Conservation (phyloP, 2,888 invertebrate genomes). For the Hedya salicella region DNA sequence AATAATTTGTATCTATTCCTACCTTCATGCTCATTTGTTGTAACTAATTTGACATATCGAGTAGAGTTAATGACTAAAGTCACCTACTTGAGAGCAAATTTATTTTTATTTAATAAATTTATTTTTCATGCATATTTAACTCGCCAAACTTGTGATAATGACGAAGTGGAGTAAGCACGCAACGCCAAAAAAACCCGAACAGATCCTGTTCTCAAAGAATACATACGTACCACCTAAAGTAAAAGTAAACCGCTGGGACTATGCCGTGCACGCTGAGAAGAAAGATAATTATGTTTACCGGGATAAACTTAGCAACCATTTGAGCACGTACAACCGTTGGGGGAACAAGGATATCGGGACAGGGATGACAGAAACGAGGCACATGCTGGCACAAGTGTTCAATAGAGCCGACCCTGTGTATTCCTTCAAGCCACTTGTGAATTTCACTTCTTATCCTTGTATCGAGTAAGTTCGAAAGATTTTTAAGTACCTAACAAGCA, state of each 20-base stretch:
- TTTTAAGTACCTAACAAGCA: background rate
- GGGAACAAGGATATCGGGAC: conserved; percentile 71
- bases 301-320: conserved; percentile 72
- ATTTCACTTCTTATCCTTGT: conserved; percentile 79
- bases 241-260: conserved; percentile 81
- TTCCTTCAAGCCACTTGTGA: conserved; percentile 75
- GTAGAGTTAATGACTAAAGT: too few relatives aligned
- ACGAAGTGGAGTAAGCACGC: conserved; percentile 59
- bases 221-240: conserved; percentile 61
- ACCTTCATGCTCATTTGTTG: too few relatives aligned
- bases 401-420: conserved; percentile 73
- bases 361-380: conserved; percentile 74
- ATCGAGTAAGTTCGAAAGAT: conserved; percentile 70
- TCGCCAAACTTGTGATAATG: conserved; percentile 57
- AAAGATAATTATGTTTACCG: conserved; percentile 81
- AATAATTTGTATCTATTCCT: too few relatives aligned
- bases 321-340: conserved; percentile 78
- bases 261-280: conserved; percentile 67
- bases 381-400: conserved; percentile 77
- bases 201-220: conserved; percentile 78
- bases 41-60: too few relatives aligned
- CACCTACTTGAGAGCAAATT: too few relatives aligned
- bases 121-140: too few relatives aligned
- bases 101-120: too few relatives aligned
- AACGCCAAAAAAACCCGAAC: conserved; percentile 74